A percentile compares a stretch with the other conserved stretches of the same genome.
Conservation (phyloP, 2,888 invertebrate genomes). For the Heteromyza rotundicornis region DNA sequence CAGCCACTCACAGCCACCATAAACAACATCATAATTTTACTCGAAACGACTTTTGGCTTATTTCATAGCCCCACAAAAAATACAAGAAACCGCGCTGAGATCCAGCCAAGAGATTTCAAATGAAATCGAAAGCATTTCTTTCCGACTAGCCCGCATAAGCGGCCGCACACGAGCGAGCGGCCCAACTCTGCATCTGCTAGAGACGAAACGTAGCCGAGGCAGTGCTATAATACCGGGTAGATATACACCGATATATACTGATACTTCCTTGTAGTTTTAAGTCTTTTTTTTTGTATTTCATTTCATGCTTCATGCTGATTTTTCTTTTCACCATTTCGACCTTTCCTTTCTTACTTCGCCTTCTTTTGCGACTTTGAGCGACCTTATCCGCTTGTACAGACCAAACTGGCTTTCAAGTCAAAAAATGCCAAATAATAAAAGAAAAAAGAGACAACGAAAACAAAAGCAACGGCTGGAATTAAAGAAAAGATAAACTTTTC, state of each 20-base stretch:
- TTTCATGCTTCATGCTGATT: neutral
- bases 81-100: slow-evolving; percentile 5
- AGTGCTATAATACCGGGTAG: no score
- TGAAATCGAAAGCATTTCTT: slow-evolving; percentile 46
- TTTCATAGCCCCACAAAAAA: slow-evolving; percentile 4
- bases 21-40: neutral
- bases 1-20: no score
- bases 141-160: slow-evolving; percentile 17
- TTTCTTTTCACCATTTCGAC: neutral
- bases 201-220: no score
- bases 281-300: neutral
- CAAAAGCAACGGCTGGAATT: neutral
- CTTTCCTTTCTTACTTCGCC: slow-evolving; percentile 3
- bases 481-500: slow-evolving; percentile 12
- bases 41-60: neutral
- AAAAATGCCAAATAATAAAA: slow-evolving; percentile 14
- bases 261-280: slow-evolving; percentile 28
- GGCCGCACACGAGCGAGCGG: neutral
- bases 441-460: neutral
- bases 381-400: slow-evolving; percentile 7
- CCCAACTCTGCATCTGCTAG: no score
- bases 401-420: slow-evolving; percentile 11
- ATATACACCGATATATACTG: slow-evolving; percentile 5
- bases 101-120: slow-evolving; percentile 30
- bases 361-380: slow-evolving; percentile 8